Conservation (phyloP, 2,113 vertebrate genomes). For the Ammodytes marinus region DNA sequence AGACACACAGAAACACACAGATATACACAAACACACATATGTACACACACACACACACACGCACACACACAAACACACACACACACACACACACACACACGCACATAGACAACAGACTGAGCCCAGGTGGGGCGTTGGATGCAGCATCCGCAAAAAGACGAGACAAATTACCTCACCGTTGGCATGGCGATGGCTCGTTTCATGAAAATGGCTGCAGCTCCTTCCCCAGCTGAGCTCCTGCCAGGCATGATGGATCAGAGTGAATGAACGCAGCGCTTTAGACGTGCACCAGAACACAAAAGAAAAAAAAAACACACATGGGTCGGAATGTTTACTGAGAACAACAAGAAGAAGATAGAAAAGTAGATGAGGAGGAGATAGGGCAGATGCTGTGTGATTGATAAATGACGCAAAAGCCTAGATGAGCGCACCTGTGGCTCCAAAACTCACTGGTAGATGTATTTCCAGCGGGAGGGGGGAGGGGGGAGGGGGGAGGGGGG, state of each 20-base stretch:
- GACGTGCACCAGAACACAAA: constrained; percentile 43
- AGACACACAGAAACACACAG: background rate
- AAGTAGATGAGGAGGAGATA: constrained; percentile 25
- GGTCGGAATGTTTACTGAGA: constrained; percentile 37
- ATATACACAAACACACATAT: constrained; percentile 4
- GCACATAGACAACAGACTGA: constrained; percentile 15
- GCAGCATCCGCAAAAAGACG: constrained; percentile 23
- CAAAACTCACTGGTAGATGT: background rate
- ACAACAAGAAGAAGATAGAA: constrained; percentile 16
- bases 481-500: no score
- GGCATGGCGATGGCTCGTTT: constrained; percentile 68
- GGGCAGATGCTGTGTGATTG: constrained; percentile 20
- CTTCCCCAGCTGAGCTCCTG: constrained; percentile 74
- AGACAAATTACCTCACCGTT: constrained; percentile 61
- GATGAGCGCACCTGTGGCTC: constrained; percentile 37
- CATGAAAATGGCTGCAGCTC: constrained; percentile 66
- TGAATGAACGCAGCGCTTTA: constrained; percentile 62
- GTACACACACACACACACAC: constrained; percentile 25
- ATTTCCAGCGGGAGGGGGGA: background rate
- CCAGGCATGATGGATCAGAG: constrained; percentile 58
- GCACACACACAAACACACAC: constrained; percentile 2
- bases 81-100: constrained; percentile 42
- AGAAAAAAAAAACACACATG: constrained; percentile 3
- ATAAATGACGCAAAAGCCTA: constrained; percentile 3
- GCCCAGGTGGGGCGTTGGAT: constrained; percentile 54